Base-by-base conservation (phyloP, 2,888 invertebrate species). In the Spilosoma lubricipeda region DNA sequence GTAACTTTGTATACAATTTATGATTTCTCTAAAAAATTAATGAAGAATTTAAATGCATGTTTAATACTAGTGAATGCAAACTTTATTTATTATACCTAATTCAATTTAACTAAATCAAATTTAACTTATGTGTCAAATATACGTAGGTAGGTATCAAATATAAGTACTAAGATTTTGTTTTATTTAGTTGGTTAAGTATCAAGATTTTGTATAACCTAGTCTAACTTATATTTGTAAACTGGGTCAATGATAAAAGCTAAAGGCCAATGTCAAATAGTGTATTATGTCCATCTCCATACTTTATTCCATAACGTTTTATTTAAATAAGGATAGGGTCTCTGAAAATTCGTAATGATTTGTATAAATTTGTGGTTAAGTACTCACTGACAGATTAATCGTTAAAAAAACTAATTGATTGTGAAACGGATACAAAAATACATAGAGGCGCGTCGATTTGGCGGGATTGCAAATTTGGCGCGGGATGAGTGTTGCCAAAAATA, bases 391-490 rank as follows among this genome's bases (percentile, higher is more conserved):
- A 80, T 85, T 79, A 82, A 79, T 77, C 71, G 76, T 86, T 83
- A 81, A 85, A 86, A 91, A 91, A 87, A 80, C 81, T 81, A 80
- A 82, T 84, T 77, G 90, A 92, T 95, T 95, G 92, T 93, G 95
- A 95, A 95, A 95, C 91, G 82, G 89, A 89, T 93, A 93, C 93
- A 89, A 93, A 95, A 95, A 95, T 95, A 95, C 90, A 86, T 90
- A 88, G 89, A 90, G 91, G 90, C 93, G 92, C 91, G 93, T 93
- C 93, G 92, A 93, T 92, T 94, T 94, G 92, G 93, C 92, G 92
- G 92, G 92, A 93, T 95, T 91, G 95, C 95, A 94, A 95, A 95
- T 95, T 95, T 95, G 95, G 95, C 95, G 90, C 94, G 94, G 87
- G 92, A 89, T 89, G 93, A 88, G 92, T 84, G 91, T 85, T 87